Evolutionary conservation across 1,140 invertebrate genomes (phyloP), one percentile per base, ranked within the genome.

Genomic region (Triops longicaudatus): DNA sequence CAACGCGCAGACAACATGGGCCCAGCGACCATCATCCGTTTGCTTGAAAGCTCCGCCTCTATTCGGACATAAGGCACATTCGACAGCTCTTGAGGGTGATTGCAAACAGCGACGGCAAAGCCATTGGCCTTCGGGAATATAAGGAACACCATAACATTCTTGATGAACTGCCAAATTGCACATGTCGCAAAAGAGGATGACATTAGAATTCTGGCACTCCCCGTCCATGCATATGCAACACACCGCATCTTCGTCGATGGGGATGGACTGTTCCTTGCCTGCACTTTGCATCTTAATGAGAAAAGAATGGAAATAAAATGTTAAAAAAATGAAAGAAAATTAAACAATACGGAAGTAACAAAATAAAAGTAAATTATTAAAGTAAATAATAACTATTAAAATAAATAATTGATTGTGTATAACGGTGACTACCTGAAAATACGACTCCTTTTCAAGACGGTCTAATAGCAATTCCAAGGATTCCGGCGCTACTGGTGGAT

Each of bases 81-180:
- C 95, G 1, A 99, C 97, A 11, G 96, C 92, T 77, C 94, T 28
- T 5, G 96, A 98, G 7, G 98, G 97, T 75, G 96, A 98, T 82
- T 98, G 95, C 6, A 99, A 85, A 85, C 98, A 99, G 41, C 90
- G 83, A 73, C 97, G 88, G 85, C 98, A 99, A 17, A 99, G 85
- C 98, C 98, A 99, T 83, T 98, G 97, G 26, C 97, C 97, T 84
- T 99, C 97, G 0, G 98, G 98, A 82, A 99, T 98, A 82, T 99
- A 99, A 22, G 97, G 97, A 9, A 98, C 97, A 73, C 98, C 98
- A 85, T 99, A 99, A 83, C 98, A 99, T 85, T 99, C 98, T 84
- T 99, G 97, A 86, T 99, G 97, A 26, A 99, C 97, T 26, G 97
- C 96, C 37, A 99, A 86, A 86, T 99, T 99, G 85, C 97, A 99